Evolutionary conservation across 1,140 invertebrate species (phyloP).

Genomic region (Saxidomus purpurata): DNA sequence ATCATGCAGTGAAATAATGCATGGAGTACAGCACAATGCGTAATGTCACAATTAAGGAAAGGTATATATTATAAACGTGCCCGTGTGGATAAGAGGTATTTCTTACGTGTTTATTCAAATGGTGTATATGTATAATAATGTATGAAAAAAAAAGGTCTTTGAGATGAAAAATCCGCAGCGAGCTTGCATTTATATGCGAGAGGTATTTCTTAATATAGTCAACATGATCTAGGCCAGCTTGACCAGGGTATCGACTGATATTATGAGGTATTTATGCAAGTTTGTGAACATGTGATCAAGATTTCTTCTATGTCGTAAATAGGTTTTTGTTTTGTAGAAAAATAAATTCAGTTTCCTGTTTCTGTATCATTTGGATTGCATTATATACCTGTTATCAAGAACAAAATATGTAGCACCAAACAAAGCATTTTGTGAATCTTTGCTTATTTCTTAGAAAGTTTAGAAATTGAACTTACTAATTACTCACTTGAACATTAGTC

Average conservation of each 20-base stretch:
- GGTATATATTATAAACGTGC: slow-evolving; percentile 32
- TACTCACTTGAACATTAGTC: no score
- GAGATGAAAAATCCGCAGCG: not conserved
- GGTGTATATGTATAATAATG: not conserved
- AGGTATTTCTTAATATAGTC: slow-evolving; percentile 7
- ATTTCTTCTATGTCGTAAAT: no score
- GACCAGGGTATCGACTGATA: not conserved
- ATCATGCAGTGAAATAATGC: slow-evolving; percentile 50
- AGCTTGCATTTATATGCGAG: not conserved
- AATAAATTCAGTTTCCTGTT: no score
- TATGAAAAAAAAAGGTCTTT: not conserved
- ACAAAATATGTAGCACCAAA: no score
- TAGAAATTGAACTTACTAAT: no score
- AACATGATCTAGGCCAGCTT: not conserved
- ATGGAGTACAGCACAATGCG: slow-evolving; percentile 16
- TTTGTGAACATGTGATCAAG: not conserved
- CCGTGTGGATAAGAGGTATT: slow-evolving; percentile 38
- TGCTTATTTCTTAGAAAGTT: no score
- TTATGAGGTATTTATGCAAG: slow-evolving; percentile 18
- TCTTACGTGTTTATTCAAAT: slow-evolving; percentile 46
- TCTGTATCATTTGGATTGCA: no score
- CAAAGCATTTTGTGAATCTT: no score
- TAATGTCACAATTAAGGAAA: slow-evolving; percentile 52
- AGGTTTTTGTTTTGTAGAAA: no score
- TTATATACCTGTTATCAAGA: no score